A percentile compares a stretch with the other conserved stretches of the same genome.
phyloP scores from a whole-genome alignment of 2,888 invertebrate genomes.

The Drosophila colorata region DNA sequence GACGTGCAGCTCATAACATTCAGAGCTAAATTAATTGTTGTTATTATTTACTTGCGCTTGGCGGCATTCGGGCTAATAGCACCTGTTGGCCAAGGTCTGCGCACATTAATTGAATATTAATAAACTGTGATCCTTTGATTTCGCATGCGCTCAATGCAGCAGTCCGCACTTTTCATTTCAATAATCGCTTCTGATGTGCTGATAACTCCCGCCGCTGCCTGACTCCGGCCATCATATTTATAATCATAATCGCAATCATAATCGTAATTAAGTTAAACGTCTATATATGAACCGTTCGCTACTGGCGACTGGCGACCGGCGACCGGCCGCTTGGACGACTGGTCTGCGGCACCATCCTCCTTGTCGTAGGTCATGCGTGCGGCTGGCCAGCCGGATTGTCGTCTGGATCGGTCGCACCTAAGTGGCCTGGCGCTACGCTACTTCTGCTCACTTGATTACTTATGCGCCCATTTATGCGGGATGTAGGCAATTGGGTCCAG shows the following conservation, averaged over 20 bases:
- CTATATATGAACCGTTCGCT: conserved; percentile 40
- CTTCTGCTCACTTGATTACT: conserved; percentile 53
- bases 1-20: conserved; percentile 63
- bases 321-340: too few species aligned
- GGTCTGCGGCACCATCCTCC: conserved; percentile 13
- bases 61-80: conserved; percentile 25
- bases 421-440: conserved; percentile 59
- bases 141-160: conserved; percentile 34
- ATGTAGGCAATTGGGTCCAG: conserved; percentile 45
- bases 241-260: conserved; percentile 57
- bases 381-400: conserved; percentile 36
- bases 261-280: conserved; percentile 73
- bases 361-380: conserved; percentile 75
- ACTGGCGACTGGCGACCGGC: conserved; percentile 39
- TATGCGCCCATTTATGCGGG: conserved; percentile 62
- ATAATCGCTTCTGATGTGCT: conserved; percentile 55
- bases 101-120: conserved; percentile 76
- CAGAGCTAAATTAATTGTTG: conserved; percentile 72
- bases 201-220: conserved; percentile 46
- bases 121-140: conserved; percentile 66
- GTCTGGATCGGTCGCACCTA: conserved; percentile 32
- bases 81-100: conserved; percentile 62
- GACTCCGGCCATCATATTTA: conserved; percentile 27
- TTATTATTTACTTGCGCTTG: conserved; percentile 50
- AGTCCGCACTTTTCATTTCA: conserved; percentile 62